Conservation (phyloP, 2,888 invertebrate genomes). For the Bombyx huttoni region DNA sequence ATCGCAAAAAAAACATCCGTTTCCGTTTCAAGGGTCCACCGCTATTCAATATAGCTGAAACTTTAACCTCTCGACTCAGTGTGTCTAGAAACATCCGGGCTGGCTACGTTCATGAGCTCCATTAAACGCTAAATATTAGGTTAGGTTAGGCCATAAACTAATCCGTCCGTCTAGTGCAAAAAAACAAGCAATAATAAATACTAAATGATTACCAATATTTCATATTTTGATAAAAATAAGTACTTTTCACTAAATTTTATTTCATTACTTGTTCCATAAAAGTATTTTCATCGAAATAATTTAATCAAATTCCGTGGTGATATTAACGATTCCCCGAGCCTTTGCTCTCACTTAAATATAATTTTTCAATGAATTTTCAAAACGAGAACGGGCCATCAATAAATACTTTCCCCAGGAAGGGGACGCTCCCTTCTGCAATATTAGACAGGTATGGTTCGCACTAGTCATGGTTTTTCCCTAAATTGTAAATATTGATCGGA, state of each 20-base stretch:
- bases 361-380: background rate
- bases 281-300: background rate
- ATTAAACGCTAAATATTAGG: too few species aligned
- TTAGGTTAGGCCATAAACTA: too few species aligned
- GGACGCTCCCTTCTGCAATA: background rate
- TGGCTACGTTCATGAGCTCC: too few species aligned
- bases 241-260: background rate
- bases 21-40: too few species aligned
- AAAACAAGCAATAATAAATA: too few species aligned
- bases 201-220: too few species aligned
- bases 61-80: too few species aligned
- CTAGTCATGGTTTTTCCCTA: slow-evolving; percentile 52
- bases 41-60: too few species aligned
- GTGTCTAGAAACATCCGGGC: too few species aligned
- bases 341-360: background rate
- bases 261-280: background rate
- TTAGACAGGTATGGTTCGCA: slow-evolving; percentile 11
- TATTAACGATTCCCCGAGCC: background rate
- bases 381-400: background rate
- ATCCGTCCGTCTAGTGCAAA: too few species aligned
- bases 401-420: background rate
- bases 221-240: too few species aligned
- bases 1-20: too few species aligned
- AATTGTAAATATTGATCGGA: slow-evolving; percentile 38
- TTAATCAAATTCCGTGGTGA: background rate